Conservation (phyloP, 2,888 invertebrate genomes). For the Nomada ferruginata region DNA sequence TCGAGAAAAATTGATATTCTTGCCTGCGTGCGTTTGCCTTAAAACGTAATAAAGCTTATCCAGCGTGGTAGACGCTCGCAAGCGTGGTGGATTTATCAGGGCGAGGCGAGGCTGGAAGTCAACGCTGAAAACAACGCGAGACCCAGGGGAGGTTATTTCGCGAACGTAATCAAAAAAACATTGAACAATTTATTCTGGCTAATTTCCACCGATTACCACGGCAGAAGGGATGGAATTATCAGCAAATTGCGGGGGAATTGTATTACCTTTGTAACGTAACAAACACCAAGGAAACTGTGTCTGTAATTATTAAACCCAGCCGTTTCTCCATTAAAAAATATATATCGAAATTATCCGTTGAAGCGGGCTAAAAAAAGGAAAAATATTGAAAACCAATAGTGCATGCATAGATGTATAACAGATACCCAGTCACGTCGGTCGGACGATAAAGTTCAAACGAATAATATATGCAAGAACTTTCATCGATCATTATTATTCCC, state of each 20-base stretch:
- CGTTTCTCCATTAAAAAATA: background rate
- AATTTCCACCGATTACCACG: slow-evolving; percentile 34
- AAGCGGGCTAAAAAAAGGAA: background rate
- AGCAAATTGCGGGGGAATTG: slow-evolving; percentile 19
- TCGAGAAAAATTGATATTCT: slow-evolving; percentile 68
- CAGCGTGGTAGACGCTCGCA: slow-evolving; percentile 18
- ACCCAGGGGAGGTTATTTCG: background rate
- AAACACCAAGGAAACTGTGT: background rate
- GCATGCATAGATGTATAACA: no score
- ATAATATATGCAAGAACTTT: no score
- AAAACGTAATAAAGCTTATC: slow-evolving; percentile 66
- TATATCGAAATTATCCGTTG: background rate
- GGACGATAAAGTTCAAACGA: background rate
- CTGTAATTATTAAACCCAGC: background rate
- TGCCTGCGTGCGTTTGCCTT: slow-evolving; percentile 51
- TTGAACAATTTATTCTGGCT: slow-evolving; percentile 35
- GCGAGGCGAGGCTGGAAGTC: slow-evolving; percentile 35
- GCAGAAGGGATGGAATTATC: slow-evolving; percentile 27
- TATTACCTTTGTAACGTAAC: background rate
- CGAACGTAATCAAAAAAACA: slow-evolving; percentile 1
- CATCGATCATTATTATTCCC: no score
- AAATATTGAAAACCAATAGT: background rate
- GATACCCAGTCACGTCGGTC: background rate
- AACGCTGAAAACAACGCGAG: background rate
- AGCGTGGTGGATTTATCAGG: slow-evolving; percentile 49